A percentile compares a stretch with the other conserved stretches of the same genome.
Conservation (phyloP, 2,888 invertebrate genomes). For the Chrysotoxum bicinctum region DNA sequence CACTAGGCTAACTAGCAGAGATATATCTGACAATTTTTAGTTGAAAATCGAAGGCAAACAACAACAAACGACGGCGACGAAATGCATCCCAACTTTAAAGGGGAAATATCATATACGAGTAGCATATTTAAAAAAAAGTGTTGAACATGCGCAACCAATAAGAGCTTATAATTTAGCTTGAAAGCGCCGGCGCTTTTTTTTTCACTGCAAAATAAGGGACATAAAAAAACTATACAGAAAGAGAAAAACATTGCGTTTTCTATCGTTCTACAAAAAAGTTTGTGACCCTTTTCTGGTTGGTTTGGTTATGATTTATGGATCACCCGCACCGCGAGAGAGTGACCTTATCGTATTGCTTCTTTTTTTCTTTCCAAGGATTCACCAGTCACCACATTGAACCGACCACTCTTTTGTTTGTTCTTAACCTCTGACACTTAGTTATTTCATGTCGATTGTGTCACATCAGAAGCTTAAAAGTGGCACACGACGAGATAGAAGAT, state of each 20-base stretch:
- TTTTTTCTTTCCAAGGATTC: constrained; percentile 17
- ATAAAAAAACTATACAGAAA: not conserved
- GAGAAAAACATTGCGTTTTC: not conserved
- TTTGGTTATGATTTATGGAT: not conserved
- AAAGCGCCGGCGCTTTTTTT: constrained; percentile 38
- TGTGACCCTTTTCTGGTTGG: not conserved
- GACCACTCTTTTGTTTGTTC: not conserved
- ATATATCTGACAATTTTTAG: constrained; percentile 48
- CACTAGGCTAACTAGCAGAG: constrained; percentile 46
- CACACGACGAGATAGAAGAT: constrained; percentile 3
- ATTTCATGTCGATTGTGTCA: constrained; percentile 31
- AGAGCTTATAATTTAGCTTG: not conserved
- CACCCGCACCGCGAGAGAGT: not conserved
- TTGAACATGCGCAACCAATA: constrained; percentile 14
- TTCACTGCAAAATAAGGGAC: constrained; percentile 9
- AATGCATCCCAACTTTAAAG: not conserved
- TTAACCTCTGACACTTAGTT: constrained; percentile 32
- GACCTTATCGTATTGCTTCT: not conserved
- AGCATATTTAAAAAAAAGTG: constrained; percentile 4
- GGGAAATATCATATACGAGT: not conserved
- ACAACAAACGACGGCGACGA: constrained; percentile 44
- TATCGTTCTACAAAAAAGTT: not conserved
- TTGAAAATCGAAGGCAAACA: constrained; percentile 50
- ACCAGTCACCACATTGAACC: not conserved
- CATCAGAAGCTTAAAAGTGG: not conserved